A percentile compares a stretch with the other conserved stretches of the same genome.
These are phyloP conservation scores for Axinella damicornis DNA, from an alignment of 37 sponge, comb jelly and placozoan species.

Conservation along the genomic window DNA sequence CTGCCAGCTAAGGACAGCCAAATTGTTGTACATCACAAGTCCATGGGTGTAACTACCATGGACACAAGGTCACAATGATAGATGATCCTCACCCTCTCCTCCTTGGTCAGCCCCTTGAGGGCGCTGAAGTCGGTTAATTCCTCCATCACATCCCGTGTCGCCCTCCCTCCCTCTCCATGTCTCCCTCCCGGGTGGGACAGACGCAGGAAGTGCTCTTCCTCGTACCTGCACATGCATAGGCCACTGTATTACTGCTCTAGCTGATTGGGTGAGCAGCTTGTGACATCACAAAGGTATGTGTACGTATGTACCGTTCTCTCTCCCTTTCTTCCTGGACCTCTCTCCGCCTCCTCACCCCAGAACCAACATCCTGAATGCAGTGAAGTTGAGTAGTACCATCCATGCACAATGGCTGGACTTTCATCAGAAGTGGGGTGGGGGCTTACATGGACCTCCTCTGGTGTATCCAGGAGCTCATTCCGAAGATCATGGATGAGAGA, in stretches of 20 bases:
- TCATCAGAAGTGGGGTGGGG: too few species aligned
- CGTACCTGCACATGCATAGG: conserved; percentile 57
- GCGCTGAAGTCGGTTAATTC: conserved; percentile 68
- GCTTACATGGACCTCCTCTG: conserved; percentile 53
- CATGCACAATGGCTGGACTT: too few species aligned
- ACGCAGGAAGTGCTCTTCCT: conserved; percentile 83
- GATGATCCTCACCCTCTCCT: conserved; percentile 1
- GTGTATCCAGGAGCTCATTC: conserved; percentile 53
- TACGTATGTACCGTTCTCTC: conserved; percentile 25
- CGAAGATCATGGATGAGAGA: conserved; percentile 63
- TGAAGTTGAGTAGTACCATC: not conserved
- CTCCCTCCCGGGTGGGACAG: conserved; percentile 38
- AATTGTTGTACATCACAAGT: too few species aligned
- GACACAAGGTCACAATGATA: not conserved
- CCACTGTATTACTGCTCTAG: too few species aligned
- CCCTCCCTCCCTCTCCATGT: conserved; percentile 31
- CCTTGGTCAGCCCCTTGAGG: conserved; percentile 18
- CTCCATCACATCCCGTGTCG: conserved; percentile 11
- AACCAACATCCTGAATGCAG: not conserved
- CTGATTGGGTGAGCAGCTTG: too few species aligned
- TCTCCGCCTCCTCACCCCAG: conserved; percentile 4
- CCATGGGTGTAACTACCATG: too few species aligned
- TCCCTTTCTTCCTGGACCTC: conserved; percentile 44
- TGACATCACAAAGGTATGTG: too few species aligned
- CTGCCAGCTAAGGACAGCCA: too few species aligned